These are phyloP conservation scores for Cynodonichthys magdalenae DNA, from an alignment of 2,797 vertebrate species.

Conservation along the genomic window DNA sequence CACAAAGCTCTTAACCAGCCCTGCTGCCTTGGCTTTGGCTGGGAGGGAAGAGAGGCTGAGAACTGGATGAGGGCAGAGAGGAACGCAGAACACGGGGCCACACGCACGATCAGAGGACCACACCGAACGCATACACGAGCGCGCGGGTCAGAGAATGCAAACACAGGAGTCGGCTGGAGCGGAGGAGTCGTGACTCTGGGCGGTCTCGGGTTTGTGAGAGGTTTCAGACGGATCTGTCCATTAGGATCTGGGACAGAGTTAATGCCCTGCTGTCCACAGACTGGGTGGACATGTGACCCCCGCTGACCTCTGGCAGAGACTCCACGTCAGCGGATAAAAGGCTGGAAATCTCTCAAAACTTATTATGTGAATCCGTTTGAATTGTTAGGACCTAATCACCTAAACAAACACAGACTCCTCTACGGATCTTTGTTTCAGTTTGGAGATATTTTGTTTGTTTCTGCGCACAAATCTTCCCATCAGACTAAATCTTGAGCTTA, in stretches of 20 bases:
- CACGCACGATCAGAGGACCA: slow-evolving; percentile 48
- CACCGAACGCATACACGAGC: slow-evolving; percentile 48
- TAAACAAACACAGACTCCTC: neutral
- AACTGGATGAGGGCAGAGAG: neutral
- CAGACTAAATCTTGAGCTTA: too few relatives aligned
- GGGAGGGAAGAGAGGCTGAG: slow-evolving; percentile 47
- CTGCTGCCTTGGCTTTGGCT: slow-evolving; percentile 67
- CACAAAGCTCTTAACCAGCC: slow-evolving; percentile 81
- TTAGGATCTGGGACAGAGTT: slow-evolving; percentile 59
- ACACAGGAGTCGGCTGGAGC: slow-evolving; percentile 37
- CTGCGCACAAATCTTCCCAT: too few relatives aligned
- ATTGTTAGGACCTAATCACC: slow-evolving; percentile 6
- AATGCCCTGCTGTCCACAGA: slow-evolving; percentile 61
- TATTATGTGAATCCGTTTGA: slow-evolving; percentile 13
- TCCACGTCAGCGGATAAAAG: slow-evolving; percentile 12
- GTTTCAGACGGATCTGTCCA: slow-evolving; percentile 45
- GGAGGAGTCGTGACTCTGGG: slow-evolving; percentile 39
- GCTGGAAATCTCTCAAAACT: slow-evolving; percentile 20
- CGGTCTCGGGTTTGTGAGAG: slow-evolving; percentile 39
- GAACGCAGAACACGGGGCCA: slow-evolving; percentile 25
- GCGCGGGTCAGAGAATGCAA: slow-evolving; percentile 55
- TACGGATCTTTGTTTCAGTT: neutral
- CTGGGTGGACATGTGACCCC: slow-evolving; percentile 26
- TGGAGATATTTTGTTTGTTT: too few relatives aligned
- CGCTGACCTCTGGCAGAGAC: slow-evolving; percentile 29